Conservation (phyloP, 2,888 invertebrate species). For the Cantharis rustica region DNA sequence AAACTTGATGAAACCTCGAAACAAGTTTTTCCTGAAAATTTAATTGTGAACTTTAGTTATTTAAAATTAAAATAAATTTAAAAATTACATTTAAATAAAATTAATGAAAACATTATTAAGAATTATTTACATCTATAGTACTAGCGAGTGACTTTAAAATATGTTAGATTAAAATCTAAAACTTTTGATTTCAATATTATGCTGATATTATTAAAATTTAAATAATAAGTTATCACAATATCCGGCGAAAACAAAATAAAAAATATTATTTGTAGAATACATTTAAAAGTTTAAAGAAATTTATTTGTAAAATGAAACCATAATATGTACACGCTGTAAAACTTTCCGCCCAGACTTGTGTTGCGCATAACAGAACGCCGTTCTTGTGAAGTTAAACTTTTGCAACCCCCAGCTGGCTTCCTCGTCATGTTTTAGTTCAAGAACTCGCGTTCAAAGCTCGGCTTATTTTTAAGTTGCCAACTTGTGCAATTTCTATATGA, state of each 20-base stretch:
- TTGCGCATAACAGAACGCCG: slow-evolving; percentile 34
- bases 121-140: no score
- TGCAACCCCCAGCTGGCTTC: slow-evolving; percentile 48
- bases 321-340: slow-evolving; percentile 50
- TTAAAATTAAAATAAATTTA: no score
- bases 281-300: slow-evolving; percentile 51
- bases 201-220: not conserved
- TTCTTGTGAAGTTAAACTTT: slow-evolving; percentile 40
- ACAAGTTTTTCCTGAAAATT: no score
- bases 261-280: slow-evolving; percentile 33
- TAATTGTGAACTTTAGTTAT: no score
- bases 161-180: not conserved
- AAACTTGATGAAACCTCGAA: no score
- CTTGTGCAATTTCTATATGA: slow-evolving; percentile 48
- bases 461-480: slow-evolving; percentile 50
- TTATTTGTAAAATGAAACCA: slow-evolving; percentile 51
- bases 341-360: slow-evolving; percentile 46
- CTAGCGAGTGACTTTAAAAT: no score
- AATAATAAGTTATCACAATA: not conserved
- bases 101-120: no score
- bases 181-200: not conserved
- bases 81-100: no score
- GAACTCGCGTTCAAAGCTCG: slow-evolving; percentile 44
- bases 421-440: slow-evolving; percentile 47
- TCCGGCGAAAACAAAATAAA: not conserved